phyloP scores from a whole-genome alignment of 2,797 vertebrate species.

The Triplophysa bombifrons region DNA sequence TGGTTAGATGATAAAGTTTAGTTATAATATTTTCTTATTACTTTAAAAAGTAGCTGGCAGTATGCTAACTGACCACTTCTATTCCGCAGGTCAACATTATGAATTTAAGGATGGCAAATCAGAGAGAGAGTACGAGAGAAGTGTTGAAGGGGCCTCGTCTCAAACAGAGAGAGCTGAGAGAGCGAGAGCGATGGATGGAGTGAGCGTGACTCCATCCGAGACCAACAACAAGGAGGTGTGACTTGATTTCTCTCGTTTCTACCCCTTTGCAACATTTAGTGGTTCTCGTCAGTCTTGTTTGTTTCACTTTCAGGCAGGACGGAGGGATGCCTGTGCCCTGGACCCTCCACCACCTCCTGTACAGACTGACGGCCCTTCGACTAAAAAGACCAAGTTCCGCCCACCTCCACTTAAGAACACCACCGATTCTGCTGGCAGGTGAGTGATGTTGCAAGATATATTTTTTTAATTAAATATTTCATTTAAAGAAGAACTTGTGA shows the following conservation, averaged over 20 bases:
- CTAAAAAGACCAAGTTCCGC: slow-evolving; percentile 87
- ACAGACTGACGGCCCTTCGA: slow-evolving; percentile 68
- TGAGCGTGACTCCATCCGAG: slow-evolving; percentile 40
- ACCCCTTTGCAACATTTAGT: not conserved
- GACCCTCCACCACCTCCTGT: slow-evolving; percentile 66
- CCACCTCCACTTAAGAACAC: slow-evolving; percentile 91
- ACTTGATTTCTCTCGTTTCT: not conserved
- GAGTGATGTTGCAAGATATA: slow-evolving; percentile 61
- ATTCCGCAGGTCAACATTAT: slow-evolving; percentile 73
- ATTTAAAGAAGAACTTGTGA: not conserved
- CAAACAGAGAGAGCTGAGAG: slow-evolving; percentile 42
- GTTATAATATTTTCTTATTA: too few species aligned
- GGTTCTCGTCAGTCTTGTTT: not conserved
- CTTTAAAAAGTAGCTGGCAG: slow-evolving; percentile 37
- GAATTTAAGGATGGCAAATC: slow-evolving; percentile 52
- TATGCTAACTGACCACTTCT: slow-evolving; percentile 12
- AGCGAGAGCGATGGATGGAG: slow-evolving; percentile 46
- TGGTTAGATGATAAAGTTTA: too few species aligned
- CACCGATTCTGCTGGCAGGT: slow-evolving; percentile 87
- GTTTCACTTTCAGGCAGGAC: slow-evolving; percentile 67
- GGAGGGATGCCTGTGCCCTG: slow-evolving; percentile 68
- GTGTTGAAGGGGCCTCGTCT: slow-evolving; percentile 41
- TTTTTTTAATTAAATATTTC: too few species aligned
- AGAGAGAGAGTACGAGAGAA: slow-evolving; percentile 55
- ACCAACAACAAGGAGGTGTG: slow-evolving; percentile 68